Conservation (phyloP, 2,113 vertebrate species). For the Galbula dea region DNA sequence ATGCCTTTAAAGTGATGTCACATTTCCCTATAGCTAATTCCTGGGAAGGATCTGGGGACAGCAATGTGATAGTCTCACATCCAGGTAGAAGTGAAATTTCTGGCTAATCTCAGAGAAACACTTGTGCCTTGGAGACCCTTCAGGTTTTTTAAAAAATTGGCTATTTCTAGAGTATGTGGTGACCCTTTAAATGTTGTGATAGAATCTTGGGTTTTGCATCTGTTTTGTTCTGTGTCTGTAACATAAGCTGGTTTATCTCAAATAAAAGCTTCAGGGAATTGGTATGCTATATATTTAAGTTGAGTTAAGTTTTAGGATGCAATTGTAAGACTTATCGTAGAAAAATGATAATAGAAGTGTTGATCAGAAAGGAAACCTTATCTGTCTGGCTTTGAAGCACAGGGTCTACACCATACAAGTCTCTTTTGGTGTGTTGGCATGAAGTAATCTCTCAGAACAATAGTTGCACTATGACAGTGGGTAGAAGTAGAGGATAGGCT, state of each 20-base stretch:
- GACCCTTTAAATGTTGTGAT: background rate
- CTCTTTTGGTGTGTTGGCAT: slow-evolving; percentile 25
- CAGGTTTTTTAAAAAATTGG: background rate
- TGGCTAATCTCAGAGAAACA: background rate
- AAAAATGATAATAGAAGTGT: background rate
- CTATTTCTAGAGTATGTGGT: background rate
- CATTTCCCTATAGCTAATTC: background rate
- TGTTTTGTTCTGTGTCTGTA: background rate
- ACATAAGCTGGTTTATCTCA: background rate
- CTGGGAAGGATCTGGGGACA: background rate
- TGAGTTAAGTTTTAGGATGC: slow-evolving; percentile 35
- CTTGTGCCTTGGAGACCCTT: background rate
- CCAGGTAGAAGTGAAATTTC: background rate
- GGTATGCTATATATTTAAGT: background rate
- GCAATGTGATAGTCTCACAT: background rate
- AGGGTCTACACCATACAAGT: background rate
- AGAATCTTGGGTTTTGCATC: background rate
- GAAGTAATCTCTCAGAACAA: slow-evolving; percentile 38
- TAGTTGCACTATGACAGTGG: slow-evolving; percentile 52
- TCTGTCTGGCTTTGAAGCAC: background rate
- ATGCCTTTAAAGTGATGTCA: background rate
- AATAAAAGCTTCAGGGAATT: background rate
- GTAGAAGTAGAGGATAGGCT: background rate
- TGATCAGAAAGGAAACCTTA: slow-evolving; percentile 33
- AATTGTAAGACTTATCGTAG: background rate